Base-by-base conservation (phyloP, 2,888 invertebrate genomes). In the Cremastinae sp. region DNA sequence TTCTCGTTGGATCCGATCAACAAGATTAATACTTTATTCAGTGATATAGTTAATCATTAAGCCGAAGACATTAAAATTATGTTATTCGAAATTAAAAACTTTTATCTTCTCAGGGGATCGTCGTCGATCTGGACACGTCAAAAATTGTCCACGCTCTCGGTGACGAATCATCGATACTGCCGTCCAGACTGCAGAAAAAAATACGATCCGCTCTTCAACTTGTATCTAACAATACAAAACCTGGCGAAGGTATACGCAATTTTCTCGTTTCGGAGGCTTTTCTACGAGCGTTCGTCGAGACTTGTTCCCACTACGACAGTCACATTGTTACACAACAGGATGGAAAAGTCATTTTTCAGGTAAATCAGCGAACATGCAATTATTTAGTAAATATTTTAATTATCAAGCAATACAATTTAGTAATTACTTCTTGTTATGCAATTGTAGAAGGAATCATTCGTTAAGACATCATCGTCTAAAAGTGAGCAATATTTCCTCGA, bases 261-360 rank as follows among this genome's bases (percentile, higher is more conserved):
- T 93, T 95, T 35, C 92, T 95, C 89, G 93, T 96, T 12, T 94
- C 94, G 0, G 96, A 96, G 86, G 94, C 95, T 0, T 96, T 96
- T 83, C 88, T 95, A 22, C 90, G 95, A 71, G 93, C 95, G 83
- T 96, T 96, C 86, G 94, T 96, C 0, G 94, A 95, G 82, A 81
- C 82, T 51, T 82, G 81, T 43, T 79, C 80, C 18, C 82, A 82
- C 61, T 77, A 70, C 69, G 80, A 78, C 49, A 70, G 73, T 41
- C 79, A 82, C 56, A 53, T 82, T 14, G 82, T 79, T 7, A 78
- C 80, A 0, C 89, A 90, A 70, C 89, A 89, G 68, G 90, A 90
- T 82, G 90, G 90, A 10, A 84, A 84, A 58, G 86, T 86, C 72
- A 83, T 88, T 9, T 91, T 91, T 83, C 88, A 90, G 86, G 91